Evolutionary conservation across 2,113 vertebrate species (phyloP).

Genomic region (Forbesichthys agassizii): DNA sequence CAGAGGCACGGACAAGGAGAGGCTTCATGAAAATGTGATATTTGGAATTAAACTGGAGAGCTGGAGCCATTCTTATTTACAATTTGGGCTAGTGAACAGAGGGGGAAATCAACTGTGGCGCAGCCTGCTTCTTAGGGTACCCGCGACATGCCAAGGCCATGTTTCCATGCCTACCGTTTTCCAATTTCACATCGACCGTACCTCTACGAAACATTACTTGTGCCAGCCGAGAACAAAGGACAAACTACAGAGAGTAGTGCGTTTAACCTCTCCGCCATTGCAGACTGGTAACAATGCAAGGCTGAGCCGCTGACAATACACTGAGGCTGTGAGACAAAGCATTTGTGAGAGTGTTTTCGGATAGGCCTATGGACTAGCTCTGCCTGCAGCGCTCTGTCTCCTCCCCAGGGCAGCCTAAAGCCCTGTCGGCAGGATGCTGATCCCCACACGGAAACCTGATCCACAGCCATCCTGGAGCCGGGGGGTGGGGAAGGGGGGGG

Average conservation of each 20-base stretch:
- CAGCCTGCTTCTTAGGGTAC: constrained; percentile 40
- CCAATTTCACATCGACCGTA: constrained; percentile 49
- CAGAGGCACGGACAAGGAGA: constrained; percentile 44
- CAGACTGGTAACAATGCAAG: constrained; percentile 45
- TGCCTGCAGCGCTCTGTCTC: constrained; percentile 66
- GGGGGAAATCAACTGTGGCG: constrained; percentile 58
- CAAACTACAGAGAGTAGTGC: constrained; percentile 38
- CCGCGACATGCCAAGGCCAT: constrained; percentile 24
- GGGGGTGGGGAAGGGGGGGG: constrained; percentile 56
- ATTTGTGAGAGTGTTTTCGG: constrained; percentile 65
- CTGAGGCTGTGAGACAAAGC: constrained; percentile 62
- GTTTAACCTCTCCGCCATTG: constrained; percentile 23
- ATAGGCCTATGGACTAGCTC: constrained; percentile 66
- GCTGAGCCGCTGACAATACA: constrained; percentile 41
- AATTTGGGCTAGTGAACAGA: constrained; percentile 59
- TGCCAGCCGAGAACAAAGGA: constrained; percentile 62
- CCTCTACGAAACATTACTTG: constrained; percentile 36
- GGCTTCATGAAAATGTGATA: constrained; percentile 57
- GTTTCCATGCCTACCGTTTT: constrained; percentile 27
- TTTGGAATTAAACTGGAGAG: constrained; percentile 63
- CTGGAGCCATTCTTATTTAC: constrained; percentile 66
- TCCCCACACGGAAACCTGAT: constrained; percentile 79
- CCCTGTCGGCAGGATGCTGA: constrained; percentile 77
- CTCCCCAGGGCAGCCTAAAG: constrained; percentile 73
- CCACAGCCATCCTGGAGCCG: constrained; percentile 79